Conservation (phyloP, 2,888 invertebrate species). For the Brenthis ino region DNA sequence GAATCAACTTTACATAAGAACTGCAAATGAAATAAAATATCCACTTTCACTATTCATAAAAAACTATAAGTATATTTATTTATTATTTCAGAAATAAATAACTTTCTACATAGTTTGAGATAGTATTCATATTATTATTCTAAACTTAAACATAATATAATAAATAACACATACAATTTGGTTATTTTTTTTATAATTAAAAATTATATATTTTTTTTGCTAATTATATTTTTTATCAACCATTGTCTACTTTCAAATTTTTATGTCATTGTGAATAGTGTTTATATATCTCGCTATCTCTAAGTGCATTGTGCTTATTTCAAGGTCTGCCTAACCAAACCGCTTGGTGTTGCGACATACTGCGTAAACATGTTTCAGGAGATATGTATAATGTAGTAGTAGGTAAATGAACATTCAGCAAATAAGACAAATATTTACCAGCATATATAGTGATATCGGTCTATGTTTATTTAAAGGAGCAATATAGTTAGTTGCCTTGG, state of each 20-base stretch:
- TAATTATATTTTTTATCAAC: background rate
- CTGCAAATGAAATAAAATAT: too few relatives aligned
- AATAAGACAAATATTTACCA: background rate
- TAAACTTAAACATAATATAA: background rate
- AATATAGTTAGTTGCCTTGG: too few relatives aligned
- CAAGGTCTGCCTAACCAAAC: conserved; percentile 20
- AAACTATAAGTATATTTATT: background rate
- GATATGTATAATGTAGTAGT: background rate
- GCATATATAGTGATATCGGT: background rate
- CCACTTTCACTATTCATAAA: too few relatives aligned
- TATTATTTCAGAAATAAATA: background rate
- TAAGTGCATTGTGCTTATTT: conserved; percentile 25
- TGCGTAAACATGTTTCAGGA: conserved; percentile 16
- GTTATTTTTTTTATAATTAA: too few relatives aligned
- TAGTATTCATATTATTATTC: background rate
- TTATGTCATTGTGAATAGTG: background rate
- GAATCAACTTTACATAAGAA: too few relatives aligned
- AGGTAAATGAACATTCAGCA: background rate
- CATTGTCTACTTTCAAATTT: conserved; percentile 1
- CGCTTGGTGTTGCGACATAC: conserved; percentile 16
- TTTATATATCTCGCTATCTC: conserved; percentile 3
- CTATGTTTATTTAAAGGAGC: too few relatives aligned
- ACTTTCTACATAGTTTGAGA: background rate
- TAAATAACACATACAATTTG: too few relatives aligned
- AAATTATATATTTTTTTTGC: background rate